A percentile compares a stretch with the other conserved stretches of the same genome.
Conservation (phyloP, 2,888 invertebrate genomes). For the Polydrusus tereticollis region DNA sequence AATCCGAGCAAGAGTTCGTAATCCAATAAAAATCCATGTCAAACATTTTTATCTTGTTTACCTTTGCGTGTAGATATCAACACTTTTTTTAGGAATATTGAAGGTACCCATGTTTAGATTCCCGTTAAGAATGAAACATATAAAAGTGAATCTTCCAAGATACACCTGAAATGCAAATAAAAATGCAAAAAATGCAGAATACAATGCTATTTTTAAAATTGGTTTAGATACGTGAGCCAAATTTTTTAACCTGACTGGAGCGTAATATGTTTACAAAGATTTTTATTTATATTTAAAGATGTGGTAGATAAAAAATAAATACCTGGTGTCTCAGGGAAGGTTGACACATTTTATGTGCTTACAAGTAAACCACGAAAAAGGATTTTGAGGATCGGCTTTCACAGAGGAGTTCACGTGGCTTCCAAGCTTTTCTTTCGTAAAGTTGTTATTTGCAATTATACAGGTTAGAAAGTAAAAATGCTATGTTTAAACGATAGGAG, state of each 20-base stretch:
- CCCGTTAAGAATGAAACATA: neutral
- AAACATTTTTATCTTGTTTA: conserved; percentile 10
- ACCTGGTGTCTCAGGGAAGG: too few species aligned
- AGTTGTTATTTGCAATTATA: too few species aligned
- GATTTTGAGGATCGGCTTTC: too few species aligned
- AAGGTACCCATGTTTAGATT: neutral
- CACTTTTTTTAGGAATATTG: neutral
- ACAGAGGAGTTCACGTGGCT: too few species aligned
- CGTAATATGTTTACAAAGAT: neutral
- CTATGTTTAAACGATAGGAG: too few species aligned
- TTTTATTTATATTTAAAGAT: neutral
- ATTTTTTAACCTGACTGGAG: neutral
- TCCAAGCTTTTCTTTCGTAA: too few species aligned
- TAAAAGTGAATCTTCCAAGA: neutral
- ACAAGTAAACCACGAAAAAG: too few species aligned
- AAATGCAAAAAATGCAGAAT: neutral
- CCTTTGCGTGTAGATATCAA: neutral
- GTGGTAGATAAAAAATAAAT: neutral
- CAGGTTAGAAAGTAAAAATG: too few species aligned
- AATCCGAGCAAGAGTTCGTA: neutral
- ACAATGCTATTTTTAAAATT: neutral
- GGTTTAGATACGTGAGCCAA: neutral
- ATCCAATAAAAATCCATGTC: neutral
- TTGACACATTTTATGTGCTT: too few species aligned
- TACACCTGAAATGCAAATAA: neutral